Percentiles rank a stretch among this genome's conserved stretches.
Conservation (phyloP, 1,140 invertebrate species). For the Halyomorpha halys region DNA sequence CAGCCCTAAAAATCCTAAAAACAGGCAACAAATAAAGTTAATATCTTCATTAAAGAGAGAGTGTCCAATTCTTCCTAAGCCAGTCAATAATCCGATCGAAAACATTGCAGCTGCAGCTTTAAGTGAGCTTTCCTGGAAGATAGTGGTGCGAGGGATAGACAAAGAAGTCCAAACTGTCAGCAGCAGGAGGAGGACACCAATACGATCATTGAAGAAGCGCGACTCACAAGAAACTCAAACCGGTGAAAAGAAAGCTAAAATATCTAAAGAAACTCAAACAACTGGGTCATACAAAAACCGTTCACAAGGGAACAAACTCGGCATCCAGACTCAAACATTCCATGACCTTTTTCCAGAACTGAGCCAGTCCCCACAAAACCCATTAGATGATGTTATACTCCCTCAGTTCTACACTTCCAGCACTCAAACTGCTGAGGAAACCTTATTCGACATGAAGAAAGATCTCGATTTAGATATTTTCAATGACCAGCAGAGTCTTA, state of each 20-base stretch:
- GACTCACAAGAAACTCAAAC: constrained; percentile 20
- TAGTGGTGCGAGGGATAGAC: constrained; percentile 23
- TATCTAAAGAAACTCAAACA: constrained; percentile 21
- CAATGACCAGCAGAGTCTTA: neutral
- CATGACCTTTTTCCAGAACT: constrained; percentile 4
- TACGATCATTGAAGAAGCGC: constrained; percentile 13
- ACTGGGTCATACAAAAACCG: constrained; percentile 11
- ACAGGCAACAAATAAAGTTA: neutral
- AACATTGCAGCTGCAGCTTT: constrained; percentile 26
- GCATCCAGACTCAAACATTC: constrained; percentile 18
- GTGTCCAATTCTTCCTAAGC: constrained; percentile 18
- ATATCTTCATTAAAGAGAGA: constrained; percentile 2
- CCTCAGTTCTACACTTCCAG: constrained; percentile 17
- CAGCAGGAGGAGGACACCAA: neutral
- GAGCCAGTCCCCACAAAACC: neutral
- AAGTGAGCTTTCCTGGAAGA: constrained; percentile 25
- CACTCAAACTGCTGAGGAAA: constrained; percentile 17
- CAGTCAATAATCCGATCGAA: constrained; percentile 12
- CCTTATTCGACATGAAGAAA: constrained; percentile 9
- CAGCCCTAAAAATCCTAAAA: no score
- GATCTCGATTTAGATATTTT: constrained; percentile 8
- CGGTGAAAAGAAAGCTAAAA: constrained; percentile 12
- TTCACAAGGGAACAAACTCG: neutral
- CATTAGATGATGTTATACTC: constrained; percentile 6
- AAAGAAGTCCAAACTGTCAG: constrained; percentile 19